These are phyloP conservation scores for Pentalonia nigronervosa DNA, from an alignment of 1,140 invertebrate genomes.

Conservation along the genomic window DNA sequence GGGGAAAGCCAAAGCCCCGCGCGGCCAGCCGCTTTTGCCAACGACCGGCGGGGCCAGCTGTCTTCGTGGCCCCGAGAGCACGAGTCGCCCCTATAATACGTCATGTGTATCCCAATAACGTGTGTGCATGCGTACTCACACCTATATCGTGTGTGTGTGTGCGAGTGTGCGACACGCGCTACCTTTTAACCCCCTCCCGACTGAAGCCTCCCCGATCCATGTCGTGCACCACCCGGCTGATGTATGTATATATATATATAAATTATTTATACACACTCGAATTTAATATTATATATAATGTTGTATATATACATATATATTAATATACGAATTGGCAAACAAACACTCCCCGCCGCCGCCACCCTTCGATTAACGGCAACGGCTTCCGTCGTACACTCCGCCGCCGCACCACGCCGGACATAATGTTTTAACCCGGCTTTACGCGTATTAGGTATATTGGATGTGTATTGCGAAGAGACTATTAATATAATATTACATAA, in stretches of 20 bases:
- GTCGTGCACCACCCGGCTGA: background rate
- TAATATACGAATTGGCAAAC: slow-evolving; percentile 20
- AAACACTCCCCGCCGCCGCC: background rate
- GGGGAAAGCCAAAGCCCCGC: slow-evolving; percentile 5
- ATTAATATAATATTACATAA: background rate
- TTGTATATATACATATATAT: background rate
- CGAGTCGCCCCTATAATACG: background rate
- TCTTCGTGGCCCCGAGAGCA: background rate
- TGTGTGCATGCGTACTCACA: background rate
- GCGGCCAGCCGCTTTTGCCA: background rate
- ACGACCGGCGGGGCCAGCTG: slow-evolving; percentile 11
- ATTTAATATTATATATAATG: no score
- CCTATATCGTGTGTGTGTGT: background rate
- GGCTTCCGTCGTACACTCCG: background rate
- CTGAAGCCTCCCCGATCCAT: background rate
- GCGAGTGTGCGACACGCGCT: background rate
- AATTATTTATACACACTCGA: background rate
- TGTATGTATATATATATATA: background rate
- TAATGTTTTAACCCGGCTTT: slow-evolving; percentile 5
- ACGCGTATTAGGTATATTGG: background rate
- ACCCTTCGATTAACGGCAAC: background rate
- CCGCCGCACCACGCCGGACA: background rate
- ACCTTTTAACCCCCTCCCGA: background rate
- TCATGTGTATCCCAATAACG: background rate
- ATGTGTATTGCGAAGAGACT: background rate